phyloP scores from a whole-genome alignment of 2,113 vertebrate species.

The Diadophis punctatus region DNA sequence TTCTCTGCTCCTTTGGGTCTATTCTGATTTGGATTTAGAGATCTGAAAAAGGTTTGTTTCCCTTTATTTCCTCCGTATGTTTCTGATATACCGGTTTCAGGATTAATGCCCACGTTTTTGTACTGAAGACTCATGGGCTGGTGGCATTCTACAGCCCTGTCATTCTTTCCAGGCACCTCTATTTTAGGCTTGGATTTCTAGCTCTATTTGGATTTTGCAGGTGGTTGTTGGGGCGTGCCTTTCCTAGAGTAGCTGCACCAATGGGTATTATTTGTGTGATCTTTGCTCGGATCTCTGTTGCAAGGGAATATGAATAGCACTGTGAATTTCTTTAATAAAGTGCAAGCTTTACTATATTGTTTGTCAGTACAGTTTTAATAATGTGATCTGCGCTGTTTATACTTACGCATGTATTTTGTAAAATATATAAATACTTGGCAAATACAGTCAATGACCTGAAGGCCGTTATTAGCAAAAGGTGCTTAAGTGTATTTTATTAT shows the following conservation, averaged over 20 bases:
- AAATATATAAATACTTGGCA: not conserved
- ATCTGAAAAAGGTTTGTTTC: not conserved
- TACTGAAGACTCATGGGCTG: not conserved
- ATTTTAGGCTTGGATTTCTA: not conserved
- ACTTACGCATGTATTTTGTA: not conserved
- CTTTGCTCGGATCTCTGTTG: not conserved
- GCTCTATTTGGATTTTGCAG: not conserved
- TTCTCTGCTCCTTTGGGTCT: not conserved
- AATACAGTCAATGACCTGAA: not conserved
- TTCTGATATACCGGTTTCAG: not conserved
- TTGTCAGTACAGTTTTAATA: not conserved
- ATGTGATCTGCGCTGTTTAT: not conserved
- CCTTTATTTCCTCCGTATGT: not conserved
- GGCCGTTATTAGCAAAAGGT: not conserved
- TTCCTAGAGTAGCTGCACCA: not conserved
- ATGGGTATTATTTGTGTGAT: not conserved
- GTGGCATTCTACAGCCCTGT: not conserved
- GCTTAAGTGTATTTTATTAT: not conserved
- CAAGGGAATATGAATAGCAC: not conserved
- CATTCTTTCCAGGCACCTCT: not conserved
- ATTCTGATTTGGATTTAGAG: not conserved
- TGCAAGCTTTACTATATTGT: no score
- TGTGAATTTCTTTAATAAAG: no score
- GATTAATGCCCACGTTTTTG: not conserved
- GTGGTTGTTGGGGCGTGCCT: not conserved